Percentiles rank a stretch among this genome's conserved stretches.
Conservation (phyloP, 2,797 vertebrate genomes). For the Propithecus deckenii region DNA sequence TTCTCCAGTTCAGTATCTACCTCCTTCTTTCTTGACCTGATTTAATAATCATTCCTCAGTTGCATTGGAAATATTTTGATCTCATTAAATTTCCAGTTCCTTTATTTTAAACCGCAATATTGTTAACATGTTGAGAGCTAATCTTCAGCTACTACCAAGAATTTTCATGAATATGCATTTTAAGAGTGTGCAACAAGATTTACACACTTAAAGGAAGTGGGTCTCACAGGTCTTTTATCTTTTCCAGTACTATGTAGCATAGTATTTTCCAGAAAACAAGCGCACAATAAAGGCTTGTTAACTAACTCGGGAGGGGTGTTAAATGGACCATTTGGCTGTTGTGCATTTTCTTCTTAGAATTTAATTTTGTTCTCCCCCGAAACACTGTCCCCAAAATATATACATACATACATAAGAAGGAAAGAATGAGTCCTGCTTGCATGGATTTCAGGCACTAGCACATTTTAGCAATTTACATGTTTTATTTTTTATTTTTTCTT, state of each 20-base stretch:
- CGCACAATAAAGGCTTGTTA: slow-evolving; percentile 13
- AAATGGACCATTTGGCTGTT: background rate
- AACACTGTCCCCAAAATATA: slow-evolving; percentile 1
- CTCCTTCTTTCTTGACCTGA: background rate
- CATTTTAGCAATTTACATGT: background rate
- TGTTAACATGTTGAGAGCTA: background rate
- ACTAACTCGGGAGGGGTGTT: background rate
- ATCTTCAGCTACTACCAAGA: background rate
- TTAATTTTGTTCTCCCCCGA: background rate
- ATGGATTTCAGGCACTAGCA: background rate
- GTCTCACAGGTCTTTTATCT: background rate
- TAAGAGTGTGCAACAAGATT: background rate
- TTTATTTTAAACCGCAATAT: background rate
- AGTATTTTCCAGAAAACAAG: background rate
- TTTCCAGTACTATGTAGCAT: background rate
- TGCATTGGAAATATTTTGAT: background rate
- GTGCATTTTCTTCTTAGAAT: slow-evolving; percentile 30
- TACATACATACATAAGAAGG: background rate
- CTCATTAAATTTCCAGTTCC: background rate
- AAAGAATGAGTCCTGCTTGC: background rate
- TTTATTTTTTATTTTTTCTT: background rate
- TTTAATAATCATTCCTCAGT: background rate
- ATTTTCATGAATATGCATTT: background rate
- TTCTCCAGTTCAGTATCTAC: background rate
- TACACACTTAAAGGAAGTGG: background rate